Base-by-base conservation (phyloP, 53 echinoderm and acorn worm genomes). In the Holothuria leucospilota region DNA sequence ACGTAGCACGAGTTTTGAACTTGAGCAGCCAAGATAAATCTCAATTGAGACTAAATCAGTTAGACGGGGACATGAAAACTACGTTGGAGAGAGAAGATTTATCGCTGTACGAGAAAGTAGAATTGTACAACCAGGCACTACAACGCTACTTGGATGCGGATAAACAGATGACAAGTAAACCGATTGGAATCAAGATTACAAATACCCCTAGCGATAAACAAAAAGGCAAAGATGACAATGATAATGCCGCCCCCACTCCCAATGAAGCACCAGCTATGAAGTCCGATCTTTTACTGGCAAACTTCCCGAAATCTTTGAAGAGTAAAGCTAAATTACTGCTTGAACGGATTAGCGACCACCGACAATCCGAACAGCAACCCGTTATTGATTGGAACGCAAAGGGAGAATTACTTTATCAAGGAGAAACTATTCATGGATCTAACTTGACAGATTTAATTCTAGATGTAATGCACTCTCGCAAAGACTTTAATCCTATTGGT, bases 401-500 rank as follows among this genome's bases (percentile, higher is more conserved):
- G 20, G 12, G 62, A 11, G 62, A 62, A 24, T 24, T 62, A 24
- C 20, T 62, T 62, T 62, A 62, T 24, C 62, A 62, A 62, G 62
- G 62, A 62, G 62, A 62, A 62, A 5, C 62, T 21, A 12, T 62
- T 62, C 62, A 62, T 62, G 62, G 8, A 62, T 62, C 62, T 62
- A 62, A 62, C 62, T 5, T 62, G 24, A 62, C 12, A 24, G 62
- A 62, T 62, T 62, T 62, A 62, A 62, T 62, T 62, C 62, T 62
- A 62, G 10, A 62, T 62, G 62, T 65, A 65, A 16, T 65, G 65
- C 65, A 65, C 65, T 16, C 65, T 20, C 65, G n/a, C 2, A 65
- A 65, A 65, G 21, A 65, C 65, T 65, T 65, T 65, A 65, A 65
- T 65, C 65, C 20, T 65, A 28, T 65, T 65, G 20, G 65, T 16